Conservation (phyloP, 2,113 vertebrate genomes). For the Thryonomys swinderianus region DNA sequence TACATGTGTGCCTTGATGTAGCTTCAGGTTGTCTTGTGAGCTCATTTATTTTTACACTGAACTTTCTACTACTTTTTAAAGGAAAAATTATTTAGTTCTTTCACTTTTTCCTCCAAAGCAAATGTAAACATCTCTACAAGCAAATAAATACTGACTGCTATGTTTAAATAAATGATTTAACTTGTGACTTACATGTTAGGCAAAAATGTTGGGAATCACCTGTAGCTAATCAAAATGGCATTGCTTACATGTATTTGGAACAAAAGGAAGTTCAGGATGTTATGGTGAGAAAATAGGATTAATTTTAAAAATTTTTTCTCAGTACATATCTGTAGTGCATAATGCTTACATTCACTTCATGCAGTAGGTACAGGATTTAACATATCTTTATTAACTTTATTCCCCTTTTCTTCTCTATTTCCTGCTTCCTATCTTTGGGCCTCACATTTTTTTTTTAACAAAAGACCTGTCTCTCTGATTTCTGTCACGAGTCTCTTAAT, state of each 20-base stretch:
- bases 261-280: background rate
- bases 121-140: background rate
- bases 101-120: background rate
- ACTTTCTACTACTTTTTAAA: conserved; percentile 26
- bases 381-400: background rate
- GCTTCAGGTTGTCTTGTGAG: conserved; percentile 48
- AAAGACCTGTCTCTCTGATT: background rate
- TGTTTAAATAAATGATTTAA: background rate
- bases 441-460: background rate
- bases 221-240: background rate
- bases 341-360: background rate
- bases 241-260: background rate
- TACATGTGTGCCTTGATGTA: conserved; percentile 15
- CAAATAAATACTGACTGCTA: background rate
- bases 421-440: background rate
- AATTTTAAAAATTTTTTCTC: background rate
- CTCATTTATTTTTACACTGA: background rate
- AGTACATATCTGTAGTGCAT: background rate
- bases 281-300: background rate
- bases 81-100: background rate
- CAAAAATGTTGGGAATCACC: background rate
- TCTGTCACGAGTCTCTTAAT: background rate
- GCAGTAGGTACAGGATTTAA: background rate
- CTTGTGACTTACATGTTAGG: background rate
- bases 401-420: background rate